Conservation (phyloP, 1,140 invertebrate species). For the Cheumatopsyche charites region DNA sequence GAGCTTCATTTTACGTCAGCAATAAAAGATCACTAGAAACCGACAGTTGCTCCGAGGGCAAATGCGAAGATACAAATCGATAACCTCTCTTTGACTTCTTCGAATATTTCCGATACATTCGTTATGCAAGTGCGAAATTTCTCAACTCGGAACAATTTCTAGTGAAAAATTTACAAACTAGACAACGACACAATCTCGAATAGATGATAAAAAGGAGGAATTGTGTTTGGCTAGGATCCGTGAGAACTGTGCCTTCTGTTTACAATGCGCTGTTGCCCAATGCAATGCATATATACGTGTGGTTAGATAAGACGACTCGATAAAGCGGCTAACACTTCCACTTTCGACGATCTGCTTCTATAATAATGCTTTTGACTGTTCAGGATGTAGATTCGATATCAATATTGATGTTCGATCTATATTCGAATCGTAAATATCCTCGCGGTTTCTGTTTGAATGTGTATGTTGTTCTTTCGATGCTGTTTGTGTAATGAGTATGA, state of each 20-base stretch:
- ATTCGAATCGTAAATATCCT: too few relatives aligned
- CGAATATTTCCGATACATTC: neutral
- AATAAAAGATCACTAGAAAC: too few relatives aligned
- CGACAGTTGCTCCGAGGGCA: neutral
- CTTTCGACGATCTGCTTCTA: constrained; percentile 5
- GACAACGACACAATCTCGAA: neutral
- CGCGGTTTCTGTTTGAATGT: too few relatives aligned
- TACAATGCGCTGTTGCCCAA: constrained; percentile 26
- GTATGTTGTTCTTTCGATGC: too few relatives aligned
- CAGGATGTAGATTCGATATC: too few relatives aligned
- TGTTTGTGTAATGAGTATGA: too few relatives aligned
- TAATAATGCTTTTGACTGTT: too few relatives aligned
- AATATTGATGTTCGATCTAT: too few relatives aligned
- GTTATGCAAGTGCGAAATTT: neutral
- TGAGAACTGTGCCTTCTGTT: constrained; percentile 26
- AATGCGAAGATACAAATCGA: neutral
- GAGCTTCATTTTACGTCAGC: too few relatives aligned
- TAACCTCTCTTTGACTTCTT: neutral
- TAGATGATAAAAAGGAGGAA: constrained; percentile 14
- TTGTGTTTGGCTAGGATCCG: constrained; percentile 32
- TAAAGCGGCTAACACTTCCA: neutral
- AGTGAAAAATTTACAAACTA: neutral
- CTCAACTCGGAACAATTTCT: neutral
- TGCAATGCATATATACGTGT: neutral
- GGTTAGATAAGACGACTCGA: constrained; percentile 1